phyloP scores from a whole-genome alignment of 2,797 vertebrate genomes.

The Mastacembelus armatus region DNA sequence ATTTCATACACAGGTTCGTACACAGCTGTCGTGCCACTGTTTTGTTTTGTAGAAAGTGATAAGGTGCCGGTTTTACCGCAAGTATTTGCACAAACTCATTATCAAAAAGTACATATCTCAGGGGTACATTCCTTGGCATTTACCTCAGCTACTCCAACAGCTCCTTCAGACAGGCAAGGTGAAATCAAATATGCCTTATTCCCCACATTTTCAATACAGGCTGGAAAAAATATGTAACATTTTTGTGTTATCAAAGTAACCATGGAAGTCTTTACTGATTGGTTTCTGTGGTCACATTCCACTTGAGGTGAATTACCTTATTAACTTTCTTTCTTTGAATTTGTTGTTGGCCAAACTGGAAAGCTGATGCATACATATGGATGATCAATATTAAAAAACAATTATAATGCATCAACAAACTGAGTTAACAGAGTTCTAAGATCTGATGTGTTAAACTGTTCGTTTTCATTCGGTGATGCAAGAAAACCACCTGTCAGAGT shows the following conservation, averaged over 20 bases:
- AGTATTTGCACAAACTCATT: conserved; percentile 16
- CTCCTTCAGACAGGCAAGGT: neutral
- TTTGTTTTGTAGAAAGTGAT: neutral
- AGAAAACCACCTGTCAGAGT: no score
- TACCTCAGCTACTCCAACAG: neutral
- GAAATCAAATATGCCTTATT: conserved; percentile 7
- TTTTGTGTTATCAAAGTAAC: conserved; percentile 14
- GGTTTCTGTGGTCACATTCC: conserved; percentile 33
- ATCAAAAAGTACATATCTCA: conserved; percentile 47
- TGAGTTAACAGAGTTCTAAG: no score
- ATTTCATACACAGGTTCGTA: neutral
- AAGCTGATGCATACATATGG: conserved; percentile 4
- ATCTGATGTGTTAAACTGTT: no score
- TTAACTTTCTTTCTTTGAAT: neutral
- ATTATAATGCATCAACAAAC: neutral
- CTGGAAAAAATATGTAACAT: neutral
- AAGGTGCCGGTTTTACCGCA: conserved; percentile 4
- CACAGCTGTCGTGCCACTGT: neutral
- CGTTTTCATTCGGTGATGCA: no score
- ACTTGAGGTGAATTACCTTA: conserved; percentile 1
- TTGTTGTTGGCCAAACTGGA: conserved; percentile 5
- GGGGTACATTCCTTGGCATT: conserved; percentile 30
- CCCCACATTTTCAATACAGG: neutral
- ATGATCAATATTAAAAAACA: neutral
- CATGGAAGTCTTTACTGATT: neutral